These are phyloP conservation scores for Nebria brevicollis DNA, from an alignment of 2,888 invertebrate genomes.

Conservation along the genomic window DNA sequence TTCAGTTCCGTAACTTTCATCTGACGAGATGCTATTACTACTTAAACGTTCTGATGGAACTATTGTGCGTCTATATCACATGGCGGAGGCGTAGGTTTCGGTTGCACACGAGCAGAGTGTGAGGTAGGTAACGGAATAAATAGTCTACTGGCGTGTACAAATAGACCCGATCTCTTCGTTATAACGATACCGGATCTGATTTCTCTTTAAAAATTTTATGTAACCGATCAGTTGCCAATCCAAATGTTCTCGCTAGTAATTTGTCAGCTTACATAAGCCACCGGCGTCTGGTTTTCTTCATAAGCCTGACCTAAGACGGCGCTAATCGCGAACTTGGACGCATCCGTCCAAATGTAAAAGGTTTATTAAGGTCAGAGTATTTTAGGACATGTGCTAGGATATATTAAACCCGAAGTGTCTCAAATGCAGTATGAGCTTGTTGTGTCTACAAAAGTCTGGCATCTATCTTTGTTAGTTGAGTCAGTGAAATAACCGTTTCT, in stretches of 20 bases:
- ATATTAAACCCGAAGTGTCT: no score
- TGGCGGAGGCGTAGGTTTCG: no score
- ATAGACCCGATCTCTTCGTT: constrained; percentile 27
- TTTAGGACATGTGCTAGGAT: no score
- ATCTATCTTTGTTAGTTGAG: constrained; percentile 43
- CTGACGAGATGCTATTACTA: no score
- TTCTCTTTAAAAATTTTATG: constrained; percentile 34
- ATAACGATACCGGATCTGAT: background rate
- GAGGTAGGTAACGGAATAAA: no score
- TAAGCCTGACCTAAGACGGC: constrained; percentile 51
- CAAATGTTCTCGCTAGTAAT: constrained; percentile 25
- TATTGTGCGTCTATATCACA: no score
- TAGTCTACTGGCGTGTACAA: constrained; percentile 16
- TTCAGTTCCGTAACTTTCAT: no score
- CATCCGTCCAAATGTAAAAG: no score
- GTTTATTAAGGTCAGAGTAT: no score
- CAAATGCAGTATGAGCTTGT: constrained; percentile 40
- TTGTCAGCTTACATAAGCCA: constrained; percentile 48
- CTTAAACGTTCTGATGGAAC: no score
- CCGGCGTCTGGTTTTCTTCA: constrained; percentile 47
- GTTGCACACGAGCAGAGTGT: no score
- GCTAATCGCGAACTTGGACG: no score
- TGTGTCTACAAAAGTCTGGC: constrained; percentile 30
- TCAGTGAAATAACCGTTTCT: constrained; percentile 30
- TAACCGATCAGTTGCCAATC: constrained; percentile 13